Evolutionary conservation across 2,113 vertebrate genomes (phyloP), one percentile per base, ranked within the genome.

Genomic region (Alethe castanea): DNA sequence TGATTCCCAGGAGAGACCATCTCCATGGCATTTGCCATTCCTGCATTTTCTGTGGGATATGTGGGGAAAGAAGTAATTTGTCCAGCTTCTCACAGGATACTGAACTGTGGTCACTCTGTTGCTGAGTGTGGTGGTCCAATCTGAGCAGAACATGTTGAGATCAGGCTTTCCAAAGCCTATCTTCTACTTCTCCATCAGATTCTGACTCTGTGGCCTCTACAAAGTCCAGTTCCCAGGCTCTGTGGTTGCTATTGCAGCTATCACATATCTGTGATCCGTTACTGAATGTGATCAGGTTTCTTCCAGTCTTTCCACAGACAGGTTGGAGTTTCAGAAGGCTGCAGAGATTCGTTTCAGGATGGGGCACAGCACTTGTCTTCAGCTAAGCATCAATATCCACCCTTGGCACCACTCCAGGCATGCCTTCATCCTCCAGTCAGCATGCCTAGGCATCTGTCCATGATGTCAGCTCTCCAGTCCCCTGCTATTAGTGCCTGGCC

Each of bases 311-410:
- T 86, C 61, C 82, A 82, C 59, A 62, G 52, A 31, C 50, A 93
- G 79, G 35, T 52, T 92, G 83, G 52, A 81, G 72, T 94, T 94
- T 91, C 92, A 86, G 79, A 65, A 86, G 81, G 47, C 53, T 85
- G 53, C 53, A 79, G 88, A 85, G 76, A 81, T 91, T 96, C 57
- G 35, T 92, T 95, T 87, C 65, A 74, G 73, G 47, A 89, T 91
- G 65, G 57, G 44, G 36, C 69, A 79, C 14, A 71, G 52, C 67
- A 80, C 64, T 95, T 91, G 38, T 67, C 84, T 91, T 92, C 69
- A 94, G 65, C 77, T 91, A 45, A 91, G 81, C 91, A 94, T 91
- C 93, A 89, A 14, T 94, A 86, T 84, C 53, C 65, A 92, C 47
- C 53, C 56, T 57, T 92, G 95, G 93, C 92, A 84, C 33, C n/a